These are phyloP conservation scores for Trissoscelio sp. DNA, from an alignment of 2,888 invertebrate genomes.

Conservation along the genomic window DNA sequence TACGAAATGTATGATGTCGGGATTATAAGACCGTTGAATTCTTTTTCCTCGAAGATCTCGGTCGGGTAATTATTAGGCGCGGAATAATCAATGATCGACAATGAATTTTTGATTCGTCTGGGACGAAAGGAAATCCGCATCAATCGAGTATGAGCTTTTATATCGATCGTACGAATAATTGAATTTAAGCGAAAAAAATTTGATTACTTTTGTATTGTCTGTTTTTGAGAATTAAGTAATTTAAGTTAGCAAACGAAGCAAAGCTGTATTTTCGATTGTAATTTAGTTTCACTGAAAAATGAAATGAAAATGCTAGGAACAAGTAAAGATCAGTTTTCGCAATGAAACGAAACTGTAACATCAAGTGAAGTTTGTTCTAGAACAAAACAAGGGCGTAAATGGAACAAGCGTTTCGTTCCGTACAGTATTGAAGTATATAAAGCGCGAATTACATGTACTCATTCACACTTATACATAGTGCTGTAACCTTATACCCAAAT, in stretches of 20 bases:
- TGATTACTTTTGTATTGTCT: background rate
- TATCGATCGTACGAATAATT: background rate
- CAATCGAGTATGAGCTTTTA: background rate
- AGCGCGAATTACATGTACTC: slow-evolving; percentile 58
- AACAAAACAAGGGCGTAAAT: slow-evolving; percentile 57
- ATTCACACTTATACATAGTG: slow-evolving; percentile 36
- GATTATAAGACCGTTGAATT: too few relatives aligned
- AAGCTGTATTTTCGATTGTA: slow-evolving; percentile 18
- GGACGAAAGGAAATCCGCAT: background rate
- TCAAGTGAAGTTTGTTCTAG: slow-evolving; percentile 51
- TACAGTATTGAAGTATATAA: slow-evolving; percentile 54
- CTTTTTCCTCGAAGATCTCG: slow-evolving; percentile 7
- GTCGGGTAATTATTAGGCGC: slow-evolving; percentile 17
- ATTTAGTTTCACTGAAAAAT: slow-evolving; percentile 34
- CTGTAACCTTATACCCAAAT: slow-evolving; percentile 32
- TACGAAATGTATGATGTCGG: slow-evolving; percentile 24
- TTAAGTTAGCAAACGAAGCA: background rate
- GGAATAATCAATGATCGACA: slow-evolving; percentile 16
- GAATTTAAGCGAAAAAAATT: slow-evolving; percentile 3
- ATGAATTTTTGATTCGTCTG: slow-evolving; percentile 21
- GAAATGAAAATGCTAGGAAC: slow-evolving; percentile 34
- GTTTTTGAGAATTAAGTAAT: slow-evolving; percentile 20
- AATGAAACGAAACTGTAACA: slow-evolving; percentile 52
- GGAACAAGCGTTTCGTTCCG: slow-evolving; percentile 51
- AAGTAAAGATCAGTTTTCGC: slow-evolving; percentile 50